phyloP scores from a whole-genome alignment of 2,888 invertebrate genomes.

The Andrena trimmerana region DNA sequence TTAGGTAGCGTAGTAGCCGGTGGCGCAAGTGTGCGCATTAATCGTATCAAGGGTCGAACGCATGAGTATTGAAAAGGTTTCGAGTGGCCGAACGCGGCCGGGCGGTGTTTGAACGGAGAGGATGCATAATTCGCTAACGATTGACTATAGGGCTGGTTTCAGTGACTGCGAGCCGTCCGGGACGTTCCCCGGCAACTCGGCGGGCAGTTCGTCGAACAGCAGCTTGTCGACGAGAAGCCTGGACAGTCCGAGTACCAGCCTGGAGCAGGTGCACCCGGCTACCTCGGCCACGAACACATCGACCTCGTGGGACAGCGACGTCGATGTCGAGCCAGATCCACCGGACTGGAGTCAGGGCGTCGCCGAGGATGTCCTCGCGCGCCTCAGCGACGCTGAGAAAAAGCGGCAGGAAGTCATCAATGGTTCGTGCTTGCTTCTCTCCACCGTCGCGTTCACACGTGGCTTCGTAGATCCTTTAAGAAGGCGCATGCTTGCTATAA shows the following conservation, averaged over 20 bases:
- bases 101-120: conserved; percentile 43
- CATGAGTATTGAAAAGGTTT: conserved; percentile 38
- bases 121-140: conserved; percentile 73
- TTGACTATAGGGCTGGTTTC: conserved; percentile 80
- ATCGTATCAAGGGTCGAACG: background rate
- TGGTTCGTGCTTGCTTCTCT: conserved; percentile 86
- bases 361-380: conserved; percentile 90
- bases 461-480: background rate
- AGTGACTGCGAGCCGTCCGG: conserved; percentile 83
- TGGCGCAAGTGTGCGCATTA: conserved; percentile 4
- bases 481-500: too few relatives aligned
- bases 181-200: conserved; percentile 83
- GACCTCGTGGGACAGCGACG: conserved; percentile 86
- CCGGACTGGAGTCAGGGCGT: conserved; percentile 93
- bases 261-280: conserved; percentile 88
- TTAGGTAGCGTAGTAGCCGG: background rate
- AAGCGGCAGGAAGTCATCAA: conserved; percentile 97
- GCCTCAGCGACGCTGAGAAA: conserved; percentile 92
- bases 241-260: conserved; percentile 91
- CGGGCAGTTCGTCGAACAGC: conserved; percentile 84
- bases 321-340: conserved; percentile 88
- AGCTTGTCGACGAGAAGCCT: conserved; percentile 85
- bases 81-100: conserved; percentile 37
- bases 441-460: conserved; percentile 20
- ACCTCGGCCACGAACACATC: conserved; percentile 78